Evolutionary conservation across 2,888 invertebrate species (phyloP), one percentile per base, ranked within the genome.

Genomic region (Dynastes maya): DNA sequence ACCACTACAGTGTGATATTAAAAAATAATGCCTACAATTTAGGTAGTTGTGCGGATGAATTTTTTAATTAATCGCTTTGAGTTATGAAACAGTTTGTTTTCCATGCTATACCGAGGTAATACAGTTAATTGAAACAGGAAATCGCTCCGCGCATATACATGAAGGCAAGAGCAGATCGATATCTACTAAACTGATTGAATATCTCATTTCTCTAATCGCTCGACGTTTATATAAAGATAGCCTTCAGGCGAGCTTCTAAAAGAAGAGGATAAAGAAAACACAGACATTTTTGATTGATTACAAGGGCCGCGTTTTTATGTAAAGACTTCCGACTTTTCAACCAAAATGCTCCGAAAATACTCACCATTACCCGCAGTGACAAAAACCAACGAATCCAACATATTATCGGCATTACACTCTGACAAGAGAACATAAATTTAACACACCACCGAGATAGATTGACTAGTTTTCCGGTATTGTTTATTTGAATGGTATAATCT

Each of bases 251-350:
- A 2, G 45, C 49, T 40, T 74, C 22, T 22, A 22, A 45, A 16
- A 63, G 63, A 61, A 37, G 55, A n/a, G 55, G 72, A 74, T 74
- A 74, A 74, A 61, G 61, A 74, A 74, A 61, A 74, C 32, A 72
- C 61, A 63, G 72, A 63, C 61, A 74, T 32, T 40, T 74, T 74
- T 74, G 72, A 74, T 74, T 74, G 72, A 74, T 74, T 45, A 40
- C 49, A n/a, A 45, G 61, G 9, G 16, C 45, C 61, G 72, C 45
- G 61, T 74, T 45, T 74, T 74, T 74, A 61, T 58, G 58, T 61
- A 61, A 27, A 74, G 29, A 11, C 45, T 51, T 27, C 51, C 49
- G n/a, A 68, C 51, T 68, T 68, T 51, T 49, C 51, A 27, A 27
- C 53, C 29, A n/a, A 68, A 27, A 68, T 27, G 13, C 22, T 51